Base-by-base conservation (phyloP, 2,113 vertebrate species). In the Rhea americana region DNA sequence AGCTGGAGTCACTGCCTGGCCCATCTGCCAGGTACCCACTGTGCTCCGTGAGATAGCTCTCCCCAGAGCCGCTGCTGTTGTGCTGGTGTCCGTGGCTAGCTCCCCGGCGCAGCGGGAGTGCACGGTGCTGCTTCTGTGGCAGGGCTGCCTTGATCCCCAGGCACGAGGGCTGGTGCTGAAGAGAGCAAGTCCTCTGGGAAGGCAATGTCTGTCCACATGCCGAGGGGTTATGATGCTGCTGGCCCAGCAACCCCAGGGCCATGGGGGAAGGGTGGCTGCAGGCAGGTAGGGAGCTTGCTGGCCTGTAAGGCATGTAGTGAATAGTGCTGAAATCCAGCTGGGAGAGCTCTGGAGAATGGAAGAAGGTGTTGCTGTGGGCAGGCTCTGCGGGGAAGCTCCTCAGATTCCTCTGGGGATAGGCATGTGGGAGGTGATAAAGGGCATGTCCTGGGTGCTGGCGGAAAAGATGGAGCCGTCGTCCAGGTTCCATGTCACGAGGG, bases 1-100 rank as follows among this genome's bases (percentile, higher is more conserved):
- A 99, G 95, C 99, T 99, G 93, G 99, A 99, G 97, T 99, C 99
- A 1, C 99, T 99, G 30, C 98, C 99, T 0, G 99, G 99, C 87
- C 99, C 99, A 0, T 99, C 99, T 0, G 99, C 98, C 93, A 99
- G 93, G 95, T 99, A 99, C 58, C 99, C 99, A 1, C 99, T 99
- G 94, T 98, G 98, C 47, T 99, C 99, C 0, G 99, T 99, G 92
- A 97, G 98, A 92, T 99, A 99, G 93, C 99, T 99, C 86, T 98
- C 99, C 30, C 98, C 99, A 0, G 99, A 99, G 85, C 98, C 98
- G 3, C 99, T 99, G 96, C 98, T 98, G 61, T 99, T 98, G 22
- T 98, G 98, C 89, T 98, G 98, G 62, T 98, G 97, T 88, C 96
- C 95, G 2, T 97, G 98, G 62, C 85, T 6, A 0, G n/a, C 32